Evolutionary conservation across 92 coral and sea anemone species (phyloP), one percentile per base, ranked within the genome.

Genomic region (Actinostola sp.): DNA sequence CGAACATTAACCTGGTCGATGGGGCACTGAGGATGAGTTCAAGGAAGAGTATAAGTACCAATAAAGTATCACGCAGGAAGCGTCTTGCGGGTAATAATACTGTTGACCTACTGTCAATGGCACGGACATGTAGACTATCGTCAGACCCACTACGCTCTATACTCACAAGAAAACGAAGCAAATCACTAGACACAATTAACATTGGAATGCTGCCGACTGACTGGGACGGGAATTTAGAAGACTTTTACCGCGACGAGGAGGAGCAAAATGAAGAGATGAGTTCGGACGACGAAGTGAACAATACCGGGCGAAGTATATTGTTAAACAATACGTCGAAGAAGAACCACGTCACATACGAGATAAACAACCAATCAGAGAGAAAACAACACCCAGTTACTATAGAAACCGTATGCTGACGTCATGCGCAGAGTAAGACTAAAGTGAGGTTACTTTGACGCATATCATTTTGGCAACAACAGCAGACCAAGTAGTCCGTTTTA

Each of bases 21-120:
- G 81, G 81, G 54, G 72, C 70, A 63, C 72, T 75, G 81, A 75
- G 81, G 33, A 75, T 75, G 81, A 75, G 81, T 52, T 75, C 81
- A 1, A 60, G 81, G 30, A 75, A 75, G 69, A 63, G 81, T 19
- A 25, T 64, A 1, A 63, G 81, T 39, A 63, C 72, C 3, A 61
- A n/a, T n/a, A n/a, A 66, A 24, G 61, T 35, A 9, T 43, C 54
- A 9, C 63, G 81, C 13, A 75, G 48, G 68, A 66, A 66, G 15
- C 57, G 81, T 12, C 21, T 63, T 7, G 56, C 32, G 21, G 72
- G 59, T 0, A 75, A 75, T 14, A 48, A 66, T 31, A 60, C 50
- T 0, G 15, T 63, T 8, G 36, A 68, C 48, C 56, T 68, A 4
- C n/a, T 52, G 29, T 34, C 74, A 2, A n/a, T 63, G 0, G 39